Evolutionary conservation across 2,797 vertebrate genomes (phyloP).

Genomic region (Ficedula albicollis): DNA sequence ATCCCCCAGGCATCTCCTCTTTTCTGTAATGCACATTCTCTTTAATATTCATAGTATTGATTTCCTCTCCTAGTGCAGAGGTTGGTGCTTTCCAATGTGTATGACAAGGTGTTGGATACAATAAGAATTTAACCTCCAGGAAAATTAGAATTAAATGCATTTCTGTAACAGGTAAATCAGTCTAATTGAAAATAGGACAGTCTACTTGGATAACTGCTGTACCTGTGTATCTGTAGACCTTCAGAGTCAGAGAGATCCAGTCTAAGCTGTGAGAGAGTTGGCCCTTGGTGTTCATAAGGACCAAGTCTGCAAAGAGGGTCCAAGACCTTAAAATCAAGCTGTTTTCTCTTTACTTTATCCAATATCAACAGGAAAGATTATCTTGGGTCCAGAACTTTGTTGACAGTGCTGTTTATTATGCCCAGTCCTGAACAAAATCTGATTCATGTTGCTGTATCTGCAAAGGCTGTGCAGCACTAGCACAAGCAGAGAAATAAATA

Average conservation of each 20-base stretch:
- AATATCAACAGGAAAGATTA: not conserved
- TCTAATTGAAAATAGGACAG: not conserved
- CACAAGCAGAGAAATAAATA: not conserved
- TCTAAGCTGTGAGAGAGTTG: not conserved
- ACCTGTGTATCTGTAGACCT: not conserved
- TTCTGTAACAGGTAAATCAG: not conserved
- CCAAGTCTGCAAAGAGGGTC: not conserved
- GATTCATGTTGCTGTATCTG: not conserved
- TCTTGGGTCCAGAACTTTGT: not conserved
- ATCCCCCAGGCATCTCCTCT: not conserved
- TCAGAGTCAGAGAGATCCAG: not conserved
- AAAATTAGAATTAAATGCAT: not conserved
- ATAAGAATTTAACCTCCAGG: not conserved
- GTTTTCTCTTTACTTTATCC: not conserved
- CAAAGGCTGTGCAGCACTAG: not conserved
- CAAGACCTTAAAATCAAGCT: not conserved
- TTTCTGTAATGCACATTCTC: not conserved
- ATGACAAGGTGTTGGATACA: not conserved
- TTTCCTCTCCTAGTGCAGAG: not conserved
- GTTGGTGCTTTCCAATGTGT: not conserved
- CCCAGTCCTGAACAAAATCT: not conserved
- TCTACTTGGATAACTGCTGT: not conserved
- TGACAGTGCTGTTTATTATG: conserved; percentile 14
- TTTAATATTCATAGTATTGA: not conserved
- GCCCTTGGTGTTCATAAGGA: not conserved